Evolutionary conservation across 2,888 invertebrate genomes (phyloP), one percentile per base, ranked within the genome.

Genomic region (Phorcus lineatus): DNA sequence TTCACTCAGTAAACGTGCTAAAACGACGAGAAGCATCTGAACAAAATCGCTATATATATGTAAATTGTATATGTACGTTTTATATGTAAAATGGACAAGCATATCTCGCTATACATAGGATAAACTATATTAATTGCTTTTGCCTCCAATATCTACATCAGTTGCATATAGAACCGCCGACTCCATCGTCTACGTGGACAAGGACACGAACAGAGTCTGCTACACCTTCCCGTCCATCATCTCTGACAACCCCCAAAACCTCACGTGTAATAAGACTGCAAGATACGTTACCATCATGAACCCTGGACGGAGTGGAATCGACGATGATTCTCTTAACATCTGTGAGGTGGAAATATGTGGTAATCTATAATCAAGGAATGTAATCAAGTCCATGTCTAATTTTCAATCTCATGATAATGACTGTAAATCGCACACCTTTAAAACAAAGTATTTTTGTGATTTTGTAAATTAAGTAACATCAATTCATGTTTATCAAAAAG

Each of bases 321-420:
- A 28, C 0, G 7, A 66, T 66, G 67, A 67, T 28, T 9, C 28
- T 28, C n/a, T 67, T 13, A 67, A 67, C 31, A 67, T 67, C 9
- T 67, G 67, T 31, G 67, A 28, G n/a, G 31, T 67, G 67, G 67
- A 67, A 17, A 67, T 67, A 13, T 67, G 28, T 31, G 67, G 67
- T 67, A 31, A 36, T 36, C 2, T 4, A 36, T 4, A 36, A 36
- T 4, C 2, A 36, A 36, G 36, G 7, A 36, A 36, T 4, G 36
- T 4, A 36, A 4, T 7, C 7, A 36, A 7, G 2, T 36, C 36
- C 2, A 4, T 36, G 36, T 36, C n/a, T n/a, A n/a, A n/a, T n/a
- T n/a, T 36, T 36, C 7, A 2, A 7, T 36, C 36, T 2, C 7
- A 36, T 36, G 7, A 2, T 36, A 36, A 4, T 36, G 7, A 4